Percentiles rank a stretch among this genome's conserved stretches.
Conservation (phyloP, 2,113 vertebrate genomes). For the Cromileptes altivelis region DNA sequence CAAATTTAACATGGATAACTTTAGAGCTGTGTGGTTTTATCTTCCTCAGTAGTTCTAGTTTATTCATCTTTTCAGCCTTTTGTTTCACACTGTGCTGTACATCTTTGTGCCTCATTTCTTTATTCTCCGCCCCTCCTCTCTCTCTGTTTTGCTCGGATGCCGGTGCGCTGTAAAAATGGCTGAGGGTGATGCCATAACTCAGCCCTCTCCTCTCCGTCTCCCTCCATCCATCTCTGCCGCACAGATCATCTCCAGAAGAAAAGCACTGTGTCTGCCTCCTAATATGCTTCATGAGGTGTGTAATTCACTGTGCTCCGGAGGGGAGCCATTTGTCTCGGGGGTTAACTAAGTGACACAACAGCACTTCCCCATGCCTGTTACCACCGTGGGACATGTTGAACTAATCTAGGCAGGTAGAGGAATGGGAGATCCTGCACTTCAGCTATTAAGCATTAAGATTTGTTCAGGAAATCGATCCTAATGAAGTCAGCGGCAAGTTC, state of each 20-base stretch:
- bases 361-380: slow-evolving; percentile 87
- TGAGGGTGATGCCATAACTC: slow-evolving; percentile 92
- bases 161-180: slow-evolving; percentile 86
- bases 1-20: slow-evolving; percentile 70
- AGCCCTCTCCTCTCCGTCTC: slow-evolving; percentile 78
- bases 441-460: slow-evolving; percentile 72
- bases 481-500: slow-evolving; percentile 58
- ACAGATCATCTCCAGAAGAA: slow-evolving; percentile 92
- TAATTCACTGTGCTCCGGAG: slow-evolving; percentile 91
- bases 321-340: slow-evolving; percentile 91
- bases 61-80: slow-evolving; percentile 56
- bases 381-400: slow-evolving; percentile 83
- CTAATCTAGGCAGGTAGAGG: slow-evolving; percentile 75
- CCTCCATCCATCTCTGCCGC: slow-evolving; percentile 78
- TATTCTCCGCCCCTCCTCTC: slow-evolving; percentile 30
- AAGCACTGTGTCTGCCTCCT: slow-evolving; percentile 89
- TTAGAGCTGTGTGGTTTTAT: slow-evolving; percentile 48
- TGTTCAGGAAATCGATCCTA: slow-evolving; percentile 66
- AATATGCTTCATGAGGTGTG: slow-evolving; percentile 96
- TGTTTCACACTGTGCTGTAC: slow-evolving; percentile 41
- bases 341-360: slow-evolving; percentile 95
- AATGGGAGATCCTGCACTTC: slow-evolving; percentile 52
- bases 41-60: slow-evolving; percentile 41
- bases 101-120: slow-evolving; percentile 54
- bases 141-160: slow-evolving; percentile 63